These are phyloP conservation scores for Ceraclea dissimilis DNA, from an alignment of 2,888 invertebrate genomes.

Conservation along the genomic window DNA sequence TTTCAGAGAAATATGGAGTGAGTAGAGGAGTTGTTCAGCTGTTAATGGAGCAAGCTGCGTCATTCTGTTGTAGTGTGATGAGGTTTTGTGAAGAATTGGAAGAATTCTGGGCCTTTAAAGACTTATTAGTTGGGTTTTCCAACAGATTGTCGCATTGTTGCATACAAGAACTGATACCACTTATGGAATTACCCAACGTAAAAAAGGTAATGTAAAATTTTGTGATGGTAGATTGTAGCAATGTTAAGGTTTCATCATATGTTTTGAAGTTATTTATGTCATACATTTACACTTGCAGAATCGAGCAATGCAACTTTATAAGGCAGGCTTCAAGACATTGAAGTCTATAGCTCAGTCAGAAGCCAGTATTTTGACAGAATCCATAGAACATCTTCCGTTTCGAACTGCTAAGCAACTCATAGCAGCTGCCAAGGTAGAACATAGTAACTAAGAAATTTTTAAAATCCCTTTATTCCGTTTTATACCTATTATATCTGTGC, in stretches of 20 bases:
- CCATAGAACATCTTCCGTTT: slow-evolving; percentile 64
- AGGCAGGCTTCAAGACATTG: slow-evolving; percentile 74
- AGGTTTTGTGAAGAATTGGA: slow-evolving; percentile 73
- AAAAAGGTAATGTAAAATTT: slow-evolving; percentile 54
- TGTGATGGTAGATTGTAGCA: no score
- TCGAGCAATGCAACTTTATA: slow-evolving; percentile 75
- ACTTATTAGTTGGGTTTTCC: slow-evolving; percentile 67
- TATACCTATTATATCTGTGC: no score
- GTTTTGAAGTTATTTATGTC: no score
- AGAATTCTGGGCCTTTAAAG: slow-evolving; percentile 75
- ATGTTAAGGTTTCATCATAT: background rate
- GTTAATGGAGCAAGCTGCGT: slow-evolving; percentile 60
- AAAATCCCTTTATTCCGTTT: no score
- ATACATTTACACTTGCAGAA: slow-evolving; percentile 57
- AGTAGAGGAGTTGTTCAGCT: slow-evolving; percentile 76
- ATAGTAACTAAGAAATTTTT: background rate
- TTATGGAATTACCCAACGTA: slow-evolving; percentile 85
- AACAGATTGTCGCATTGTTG: slow-evolving; percentile 74
- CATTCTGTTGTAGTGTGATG: slow-evolving; percentile 69
- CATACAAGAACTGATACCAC: slow-evolving; percentile 65
- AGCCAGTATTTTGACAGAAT: slow-evolving; percentile 51
- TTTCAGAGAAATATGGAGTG: slow-evolving; percentile 64
- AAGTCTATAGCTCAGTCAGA: slow-evolving; percentile 69
- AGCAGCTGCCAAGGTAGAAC: slow-evolving; percentile 73
- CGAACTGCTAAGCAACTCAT: slow-evolving; percentile 73